Evolutionary conservation across 2,888 invertebrate species (phyloP), one percentile per base, ranked within the genome.

Genomic region (Thyatira batis): DNA sequence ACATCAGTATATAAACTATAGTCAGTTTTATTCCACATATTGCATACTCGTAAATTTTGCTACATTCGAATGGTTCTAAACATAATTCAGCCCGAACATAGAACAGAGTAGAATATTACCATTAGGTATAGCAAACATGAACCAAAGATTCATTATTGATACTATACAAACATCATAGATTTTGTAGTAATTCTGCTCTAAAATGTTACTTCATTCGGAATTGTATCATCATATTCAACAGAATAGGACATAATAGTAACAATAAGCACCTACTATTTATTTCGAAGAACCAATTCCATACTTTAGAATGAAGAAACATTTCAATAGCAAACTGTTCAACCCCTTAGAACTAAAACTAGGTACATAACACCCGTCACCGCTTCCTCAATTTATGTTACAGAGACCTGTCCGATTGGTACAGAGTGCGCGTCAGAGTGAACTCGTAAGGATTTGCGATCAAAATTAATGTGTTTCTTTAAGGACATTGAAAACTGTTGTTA

Each of bases 351-450:
- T 53, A 60, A 57, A 61, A 49, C 54, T 68, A 76, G 71, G 64
- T 58, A 82, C 85, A 82, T 82, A 72, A 85, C 85, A 84, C 78
- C 78, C 82, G 73, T 87, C 87, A 88, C 86, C 80, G 74, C 82
- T 77, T 84, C 87, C 83, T 86, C 76, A 84, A 85, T 92, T 92
- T 92, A 84, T 92, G 90, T 92, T 92, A 80, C 92, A 92, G 93
- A 93, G 92, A 92, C 92, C 94, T 96, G 92, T 94, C 94, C 91
- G 95, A 95, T 92, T 95, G 95, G 94, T 96, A 95, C 95, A 94
- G 94, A 94, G 95, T 95, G 93, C 95, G 95, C 94, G 95, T 96
- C 93, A 95, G 95, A 94, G 94, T 96, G 90, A 95, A 95, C 93
- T 95, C 96, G 96, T 96, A 96, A 96, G 96, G 93, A 90, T 83